Percentiles rank a stretch among this genome's conserved stretches.
Evolutionary conservation across 2,113 vertebrate genomes (phyloP).

Genomic region (Tragelaphus buxtoni): DNA sequence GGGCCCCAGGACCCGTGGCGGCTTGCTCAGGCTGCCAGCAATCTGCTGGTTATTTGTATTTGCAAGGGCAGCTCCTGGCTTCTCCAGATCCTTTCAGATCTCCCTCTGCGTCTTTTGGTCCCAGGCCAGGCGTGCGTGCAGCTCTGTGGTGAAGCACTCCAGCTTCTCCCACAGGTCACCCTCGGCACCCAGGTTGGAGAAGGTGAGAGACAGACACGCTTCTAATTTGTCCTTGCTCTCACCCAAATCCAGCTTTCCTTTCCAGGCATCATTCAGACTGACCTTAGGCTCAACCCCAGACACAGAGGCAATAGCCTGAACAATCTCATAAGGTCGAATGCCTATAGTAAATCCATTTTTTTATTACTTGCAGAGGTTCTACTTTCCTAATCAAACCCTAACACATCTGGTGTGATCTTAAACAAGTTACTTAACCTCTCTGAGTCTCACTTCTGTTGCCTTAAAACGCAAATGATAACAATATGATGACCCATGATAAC

Average conservation of each 20-base stretch:
- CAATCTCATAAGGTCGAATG: accelerated
- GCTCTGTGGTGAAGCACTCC: accelerated
- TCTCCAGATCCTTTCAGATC: neutral
- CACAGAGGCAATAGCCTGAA: neutral
- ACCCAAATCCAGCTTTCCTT: too few species aligned
- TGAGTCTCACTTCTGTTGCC: neutral
- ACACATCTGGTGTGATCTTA: neutral
- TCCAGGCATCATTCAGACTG: neutral
- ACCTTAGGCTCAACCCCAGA: neutral
- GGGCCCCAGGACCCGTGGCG: neutral
- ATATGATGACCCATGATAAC: neutral
- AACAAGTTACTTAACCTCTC: neutral
- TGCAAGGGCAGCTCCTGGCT: neutral
- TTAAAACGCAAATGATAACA: neutral
- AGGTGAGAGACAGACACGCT: neutral
- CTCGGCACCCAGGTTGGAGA: accelerated
- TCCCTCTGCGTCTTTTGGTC: accelerated
- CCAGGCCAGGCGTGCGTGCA: neutral
- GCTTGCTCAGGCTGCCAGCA: accelerated
- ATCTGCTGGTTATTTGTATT: neutral
- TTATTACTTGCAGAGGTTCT: too few species aligned
- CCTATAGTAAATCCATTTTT: neutral
- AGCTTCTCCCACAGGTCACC: neutral
- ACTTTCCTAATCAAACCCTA: neutral
- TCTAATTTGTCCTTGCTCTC: too few species aligned